Evolutionary conservation across 2,888 invertebrate species (phyloP).

Genomic region (Lasioglossum calceatum): DNA sequence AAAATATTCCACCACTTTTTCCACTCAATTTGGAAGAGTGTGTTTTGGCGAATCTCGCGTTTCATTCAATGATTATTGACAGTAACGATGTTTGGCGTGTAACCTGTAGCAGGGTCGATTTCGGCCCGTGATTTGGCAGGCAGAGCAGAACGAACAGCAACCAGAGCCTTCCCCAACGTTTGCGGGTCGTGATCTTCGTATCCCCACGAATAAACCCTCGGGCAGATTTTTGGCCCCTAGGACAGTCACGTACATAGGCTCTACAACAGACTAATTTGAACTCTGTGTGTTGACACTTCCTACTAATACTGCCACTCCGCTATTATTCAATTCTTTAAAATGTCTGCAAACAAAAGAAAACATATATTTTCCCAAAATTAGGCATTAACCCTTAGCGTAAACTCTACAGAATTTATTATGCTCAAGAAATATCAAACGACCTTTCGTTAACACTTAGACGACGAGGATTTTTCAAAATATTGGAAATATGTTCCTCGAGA

Average conservation of each 20-base stretch:
- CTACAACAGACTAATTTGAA: constrained; percentile 41
- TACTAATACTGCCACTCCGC: constrained; percentile 2
- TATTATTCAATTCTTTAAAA: constrained; percentile 12
- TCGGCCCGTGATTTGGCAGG: constrained; percentile 37
- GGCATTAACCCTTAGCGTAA: too few species aligned
- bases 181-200: constrained; percentile 50
- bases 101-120: constrained; percentile 19
- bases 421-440: neutral
- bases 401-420: neutral
- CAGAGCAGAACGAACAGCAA: constrained; percentile 42
- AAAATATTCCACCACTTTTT: neutral
- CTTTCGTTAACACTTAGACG: neutral
- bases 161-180: constrained; percentile 61
- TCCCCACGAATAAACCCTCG: constrained; percentile 50
- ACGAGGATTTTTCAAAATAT: neutral
- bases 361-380: neutral
- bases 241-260: constrained; percentile 53
- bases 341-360: too few species aligned
- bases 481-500: too few species aligned
- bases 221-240: constrained; percentile 55
- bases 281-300: constrained; percentile 15
- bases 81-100: constrained; percentile 11
- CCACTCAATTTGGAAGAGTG: neutral
- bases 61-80: neutral
- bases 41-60: neutral